These are phyloP conservation scores for Gopherus evgoodei DNA, from an alignment of 2,113 vertebrate genomes.

Conservation along the genomic window DNA sequence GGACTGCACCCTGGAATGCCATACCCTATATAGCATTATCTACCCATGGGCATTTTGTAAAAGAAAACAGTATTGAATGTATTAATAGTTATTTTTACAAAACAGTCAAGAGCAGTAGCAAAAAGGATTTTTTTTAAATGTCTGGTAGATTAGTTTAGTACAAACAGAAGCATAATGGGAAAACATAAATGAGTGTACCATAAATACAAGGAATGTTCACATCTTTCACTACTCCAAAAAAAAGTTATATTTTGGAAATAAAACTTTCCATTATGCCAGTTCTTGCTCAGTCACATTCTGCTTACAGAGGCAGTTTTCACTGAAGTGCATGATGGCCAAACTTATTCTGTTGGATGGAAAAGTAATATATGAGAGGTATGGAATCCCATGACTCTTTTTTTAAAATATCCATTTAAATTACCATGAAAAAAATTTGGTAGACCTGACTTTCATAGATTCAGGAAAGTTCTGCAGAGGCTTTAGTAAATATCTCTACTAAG, in stretches of 20 bases:
- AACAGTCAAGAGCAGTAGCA: conserved; percentile 32
- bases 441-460: conserved; percentile 48
- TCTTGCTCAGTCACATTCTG: conserved; percentile 58
- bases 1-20: no score
- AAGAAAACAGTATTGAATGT: not conserved
- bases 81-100: conserved; percentile 5
- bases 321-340: conserved; percentile 52
- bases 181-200: conserved; percentile 67
- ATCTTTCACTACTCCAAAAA: conserved; percentile 58
- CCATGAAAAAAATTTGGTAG: conserved; percentile 53
- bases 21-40: not conserved
- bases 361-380: conserved; percentile 62
- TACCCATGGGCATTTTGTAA: not conserved
- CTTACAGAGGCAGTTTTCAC: conserved; percentile 69
- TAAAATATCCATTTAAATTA: conserved; percentile 69
- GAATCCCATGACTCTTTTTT: conserved; percentile 69
- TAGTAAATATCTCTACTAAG: conserved; percentile 58
- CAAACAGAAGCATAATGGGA: conserved; percentile 53
- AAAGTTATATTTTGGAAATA: conserved; percentile 69
- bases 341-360: conserved; percentile 69
- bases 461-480: conserved; percentile 59
- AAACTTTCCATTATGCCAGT: conserved; percentile 73
- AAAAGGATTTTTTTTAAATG: conserved; percentile 31
- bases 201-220: conserved; percentile 63
- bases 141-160: conserved; percentile 37